These are phyloP conservation scores for Sebastes diaconus DNA, from an alignment of 2,797 vertebrate species.

Conservation along the genomic window DNA sequence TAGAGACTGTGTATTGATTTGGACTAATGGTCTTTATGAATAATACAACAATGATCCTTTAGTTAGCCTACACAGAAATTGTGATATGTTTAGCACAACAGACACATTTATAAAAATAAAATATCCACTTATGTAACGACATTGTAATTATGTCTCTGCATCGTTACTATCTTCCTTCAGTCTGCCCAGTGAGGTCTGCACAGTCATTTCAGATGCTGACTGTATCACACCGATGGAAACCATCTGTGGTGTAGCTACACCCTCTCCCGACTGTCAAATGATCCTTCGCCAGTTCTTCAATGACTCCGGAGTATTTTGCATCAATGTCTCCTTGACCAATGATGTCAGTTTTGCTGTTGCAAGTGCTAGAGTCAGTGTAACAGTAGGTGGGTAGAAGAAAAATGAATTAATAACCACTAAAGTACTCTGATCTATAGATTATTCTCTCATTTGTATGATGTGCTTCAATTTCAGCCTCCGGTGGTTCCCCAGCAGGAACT, in stretches of 20 bases:
- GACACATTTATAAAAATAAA: background rate
- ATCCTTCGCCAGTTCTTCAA: conserved; percentile 91
- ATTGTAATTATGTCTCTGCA: background rate
- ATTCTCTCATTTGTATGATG: conserved; percentile 1
- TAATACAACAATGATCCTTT: background rate
- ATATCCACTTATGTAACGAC: background rate
- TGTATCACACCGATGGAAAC: conserved; percentile 85
- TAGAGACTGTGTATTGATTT: background rate
- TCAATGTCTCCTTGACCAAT: conserved; percentile 93
- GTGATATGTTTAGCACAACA: background rate
- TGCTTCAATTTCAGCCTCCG: conserved; percentile 63
- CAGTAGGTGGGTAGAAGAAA: conserved; percentile 76
- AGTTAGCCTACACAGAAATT: background rate
- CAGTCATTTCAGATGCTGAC: conserved; percentile 88
- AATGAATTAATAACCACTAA: background rate
- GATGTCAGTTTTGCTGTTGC: conserved; percentile 89
- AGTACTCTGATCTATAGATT: background rate
- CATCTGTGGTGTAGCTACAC: conserved; percentile 83
- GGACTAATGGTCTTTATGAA: background rate
- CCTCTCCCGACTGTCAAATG: conserved; percentile 88
- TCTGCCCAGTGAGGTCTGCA: conserved; percentile 90
- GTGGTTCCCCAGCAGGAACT: conserved; percentile 74
- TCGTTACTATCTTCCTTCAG: conserved; percentile 65
- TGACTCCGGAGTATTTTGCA: conserved; percentile 90
- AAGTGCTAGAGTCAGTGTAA: conserved; percentile 87